Evolutionary conservation across 2,888 invertebrate species (phyloP).

Genomic region (Heteromyza rotundicornis): DNA sequence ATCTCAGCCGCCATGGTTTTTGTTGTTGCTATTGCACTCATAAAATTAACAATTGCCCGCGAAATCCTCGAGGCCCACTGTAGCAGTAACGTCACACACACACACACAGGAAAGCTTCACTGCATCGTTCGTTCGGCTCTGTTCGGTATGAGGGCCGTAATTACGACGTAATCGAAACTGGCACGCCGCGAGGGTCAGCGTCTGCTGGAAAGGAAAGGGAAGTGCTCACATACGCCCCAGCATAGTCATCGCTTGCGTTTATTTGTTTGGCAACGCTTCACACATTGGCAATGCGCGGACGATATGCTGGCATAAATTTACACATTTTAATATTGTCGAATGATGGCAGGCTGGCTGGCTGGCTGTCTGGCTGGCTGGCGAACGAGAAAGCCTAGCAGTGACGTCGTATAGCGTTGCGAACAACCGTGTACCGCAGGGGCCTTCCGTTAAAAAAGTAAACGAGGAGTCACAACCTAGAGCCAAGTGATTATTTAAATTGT

Average conservation of each 20-base stretch:
- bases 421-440: too few relatives aligned
- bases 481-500: too few relatives aligned
- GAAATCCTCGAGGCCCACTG: not conserved
- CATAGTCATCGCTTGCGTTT: not conserved
- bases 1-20: too few relatives aligned
- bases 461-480: too few relatives aligned
- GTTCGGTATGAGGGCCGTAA: not conserved
- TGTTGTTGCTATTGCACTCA: not conserved
- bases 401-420: too few relatives aligned
- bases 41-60: not conserved
- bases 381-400: too few relatives aligned
- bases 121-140: not conserved
- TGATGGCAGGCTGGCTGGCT: too few relatives aligned
- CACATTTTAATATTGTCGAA: too few relatives aligned
- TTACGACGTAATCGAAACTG: constrained; percentile 4
- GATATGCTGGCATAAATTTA: constrained; percentile 1
- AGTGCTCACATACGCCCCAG: not conserved
- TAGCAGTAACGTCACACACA: too few relatives aligned
- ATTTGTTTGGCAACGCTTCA: constrained; percentile 4
- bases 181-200: not conserved
- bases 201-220: not conserved
- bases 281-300: not conserved
- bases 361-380: too few relatives aligned
- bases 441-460: too few relatives aligned
- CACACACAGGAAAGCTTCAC: not conserved